Percentiles rank a stretch among this genome's conserved stretches.
phyloP scores from a whole-genome alignment of 1,140 invertebrate genomes.

The Zaprionus lachaisei region DNA sequence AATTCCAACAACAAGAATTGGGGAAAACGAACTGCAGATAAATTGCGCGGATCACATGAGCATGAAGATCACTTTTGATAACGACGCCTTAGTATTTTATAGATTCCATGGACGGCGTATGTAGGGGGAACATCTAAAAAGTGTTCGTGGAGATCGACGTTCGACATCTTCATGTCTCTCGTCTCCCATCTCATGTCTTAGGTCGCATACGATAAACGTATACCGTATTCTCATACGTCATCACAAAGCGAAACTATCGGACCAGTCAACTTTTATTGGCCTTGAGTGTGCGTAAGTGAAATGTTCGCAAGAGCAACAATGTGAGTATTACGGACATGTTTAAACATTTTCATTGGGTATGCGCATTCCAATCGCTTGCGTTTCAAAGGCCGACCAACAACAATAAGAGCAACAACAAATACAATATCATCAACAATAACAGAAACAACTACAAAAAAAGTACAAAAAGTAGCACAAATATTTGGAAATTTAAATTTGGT shows the following conservation, averaged over 20 bases:
- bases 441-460: conserved; percentile 18
- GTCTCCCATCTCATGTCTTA: background rate
- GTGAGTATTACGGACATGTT: conserved; percentile 38
- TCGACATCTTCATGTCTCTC: background rate
- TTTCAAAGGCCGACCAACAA: conserved; percentile 36
- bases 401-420: background rate
- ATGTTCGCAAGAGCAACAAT: conserved; percentile 48
- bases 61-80: conserved; percentile 2
- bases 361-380: conserved; percentile 34
- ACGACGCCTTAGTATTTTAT: background rate
- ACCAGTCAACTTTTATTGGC: conserved; percentile 41
- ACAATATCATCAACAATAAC: conserved; percentile 12
- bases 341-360: conserved; percentile 51
- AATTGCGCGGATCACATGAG: conserved; percentile 4
- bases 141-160: background rate
- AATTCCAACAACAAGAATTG: background rate
- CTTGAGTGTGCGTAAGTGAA: conserved; percentile 56
- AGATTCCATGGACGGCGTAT: background rate
- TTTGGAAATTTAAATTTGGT: conserved; percentile 69
- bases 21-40: background rate
- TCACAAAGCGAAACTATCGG: conserved; percentile 30
- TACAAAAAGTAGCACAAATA: conserved; percentile 66
- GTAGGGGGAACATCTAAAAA: background rate
- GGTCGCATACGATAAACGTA: background rate
- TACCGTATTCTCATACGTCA: conserved; percentile 37